Base-by-base conservation (phyloP, 1,140 invertebrate species). In the Lithobius niger region DNA sequence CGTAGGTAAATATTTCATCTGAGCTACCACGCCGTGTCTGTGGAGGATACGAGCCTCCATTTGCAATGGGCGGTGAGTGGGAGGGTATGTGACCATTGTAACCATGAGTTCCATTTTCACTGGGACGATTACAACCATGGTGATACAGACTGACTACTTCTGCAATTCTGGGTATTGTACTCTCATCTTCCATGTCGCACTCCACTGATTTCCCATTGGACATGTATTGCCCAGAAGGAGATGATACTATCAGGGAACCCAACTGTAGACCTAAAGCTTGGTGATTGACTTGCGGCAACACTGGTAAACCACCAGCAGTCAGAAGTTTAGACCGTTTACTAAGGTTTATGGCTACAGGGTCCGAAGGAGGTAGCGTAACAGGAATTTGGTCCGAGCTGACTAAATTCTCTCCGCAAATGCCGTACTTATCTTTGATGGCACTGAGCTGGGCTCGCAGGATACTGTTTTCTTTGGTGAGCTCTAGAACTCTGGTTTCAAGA, bases 401-500 rank as follows among this genome's bases (percentile, higher is more conserved):
- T 21, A 92, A 76, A 19, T 77, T 80, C 64, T 92, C 88, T 2
- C 85, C 87, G 63, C 81, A 84, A 55, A 95, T 89, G 3, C 90
- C 90, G 65, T 85, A 97, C 65, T 94, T 93, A 60, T 95, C 90
- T 58, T 89, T 87, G 47, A 97, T 87, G 2, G 90, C 88, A 55
- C 85, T 82, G 13, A 98, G 73, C 64, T 98, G 93, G 0, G 89
- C 86, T 69, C 91, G 86, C 0, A 98, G 75, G 15, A 93, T 81
- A 65, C 91, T 84, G 66, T 97, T 98, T 68, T 97, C 92, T 68
- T 93, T 90, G 60, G 88, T 92, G 3, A 97, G 73, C 67, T 96
- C 91, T 50, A 93, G 81, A 16, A 98, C 93, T 27, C 90, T 76
- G 61, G 90, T 88, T 67, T 97, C 92, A 10, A 97, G 74, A 0